phyloP scores from a whole-genome alignment of 2,113 vertebrate genomes.

The Fulica atra region DNA sequence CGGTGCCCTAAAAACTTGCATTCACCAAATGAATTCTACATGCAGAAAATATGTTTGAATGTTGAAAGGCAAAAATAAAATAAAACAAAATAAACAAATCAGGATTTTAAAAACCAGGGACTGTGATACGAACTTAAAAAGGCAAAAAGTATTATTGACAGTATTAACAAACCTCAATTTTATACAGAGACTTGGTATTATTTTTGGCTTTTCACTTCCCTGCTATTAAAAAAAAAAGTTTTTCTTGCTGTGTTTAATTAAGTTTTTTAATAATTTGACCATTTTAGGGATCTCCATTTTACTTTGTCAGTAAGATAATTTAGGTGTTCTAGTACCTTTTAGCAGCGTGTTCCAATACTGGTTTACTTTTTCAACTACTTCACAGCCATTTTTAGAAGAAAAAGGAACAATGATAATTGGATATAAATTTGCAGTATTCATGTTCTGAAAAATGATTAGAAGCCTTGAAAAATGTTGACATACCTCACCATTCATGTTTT shows the following conservation, averaged over 20 bases:
- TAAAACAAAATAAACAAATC: not conserved
- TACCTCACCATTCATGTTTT: constrained; percentile 30
- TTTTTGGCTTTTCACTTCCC: not conserved
- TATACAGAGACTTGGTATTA: not conserved
- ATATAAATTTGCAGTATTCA: not conserved
- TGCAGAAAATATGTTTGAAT: not conserved
- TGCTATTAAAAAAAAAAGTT: not conserved
- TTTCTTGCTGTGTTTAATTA: not conserved
- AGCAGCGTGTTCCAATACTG: not conserved
- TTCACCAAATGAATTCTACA: not conserved
- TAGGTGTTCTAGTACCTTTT: not conserved
- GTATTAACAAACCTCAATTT: not conserved
- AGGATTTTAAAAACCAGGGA: not conserved
- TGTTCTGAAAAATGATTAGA: not conserved
- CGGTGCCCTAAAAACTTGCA: not conserved
- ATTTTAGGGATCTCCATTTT: not conserved
- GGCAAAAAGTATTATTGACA: not conserved
- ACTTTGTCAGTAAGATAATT: not conserved
- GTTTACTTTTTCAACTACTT: not conserved
- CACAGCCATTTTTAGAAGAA: not conserved
- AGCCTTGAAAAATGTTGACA: constrained; percentile 48
- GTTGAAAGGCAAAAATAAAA: not conserved
- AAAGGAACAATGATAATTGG: not conserved
- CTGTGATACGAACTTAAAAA: not conserved
- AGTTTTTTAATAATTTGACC: not conserved